Base-by-base conservation (phyloP, 2,888 invertebrate genomes). In the Latrodectus hesperus region DNA sequence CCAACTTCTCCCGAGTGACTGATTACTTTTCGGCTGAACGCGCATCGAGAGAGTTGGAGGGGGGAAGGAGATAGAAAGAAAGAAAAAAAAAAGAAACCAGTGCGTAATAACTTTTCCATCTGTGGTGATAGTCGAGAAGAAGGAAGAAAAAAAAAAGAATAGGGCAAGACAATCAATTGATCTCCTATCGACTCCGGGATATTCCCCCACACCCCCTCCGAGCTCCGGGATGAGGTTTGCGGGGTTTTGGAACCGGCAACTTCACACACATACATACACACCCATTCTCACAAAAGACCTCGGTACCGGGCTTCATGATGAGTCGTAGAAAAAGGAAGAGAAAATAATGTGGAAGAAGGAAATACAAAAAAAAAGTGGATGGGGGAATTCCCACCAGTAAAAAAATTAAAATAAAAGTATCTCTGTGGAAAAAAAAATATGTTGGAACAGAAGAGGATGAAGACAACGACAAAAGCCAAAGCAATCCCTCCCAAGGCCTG, bases 101-200 rank as follows among this genome's bases (percentile, higher is more conserved):
- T 16, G 3, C 55, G 1, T 55, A 55, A 55, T 55, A 55, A 55
- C 55, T 55, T 55, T 55, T 55, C 55, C 55, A 55, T 55, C 55
- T 55, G 55, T 55, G 55, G 55, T 55, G 55, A 11, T 55, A 16
- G 55, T 22, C 22, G 22, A 22, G 22, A 22, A 22, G 16, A 22
- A 22, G 16, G 55, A 16, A 55, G 55, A 55, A 55, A 6, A 55
- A 55, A 55, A 55, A 55, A 55, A 55, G 11, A 11, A 16, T 16
- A 11, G 16, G 16, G 55, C 55, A 60, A 76, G 55, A 73, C 84
- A 84, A 84, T 84, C 84, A 84, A 84, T 84, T 84, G 84, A 84
- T 84, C 84, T 77, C 16, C 78, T 51, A 78, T 84, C 84, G 84
- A 78, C 52, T 71, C n/a, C n/a, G 16, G 67, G 16, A n/a, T 17